Conservation (phyloP, 1,140 invertebrate genomes). For the Drosophila equinoxialis region DNA sequence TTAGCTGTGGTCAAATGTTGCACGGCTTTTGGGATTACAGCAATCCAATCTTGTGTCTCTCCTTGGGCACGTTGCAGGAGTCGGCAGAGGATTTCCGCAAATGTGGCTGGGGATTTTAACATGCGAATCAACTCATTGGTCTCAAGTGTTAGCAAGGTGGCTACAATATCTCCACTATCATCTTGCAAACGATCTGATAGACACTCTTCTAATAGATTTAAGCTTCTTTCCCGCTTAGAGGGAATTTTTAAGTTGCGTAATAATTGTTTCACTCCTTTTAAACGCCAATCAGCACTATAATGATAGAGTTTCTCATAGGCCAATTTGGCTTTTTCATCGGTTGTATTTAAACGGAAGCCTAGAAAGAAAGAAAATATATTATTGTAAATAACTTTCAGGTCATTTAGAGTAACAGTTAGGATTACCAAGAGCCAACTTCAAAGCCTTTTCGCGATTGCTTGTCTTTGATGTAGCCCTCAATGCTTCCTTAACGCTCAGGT, state of each 20-base stretch:
- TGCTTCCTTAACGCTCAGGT: conserved; percentile 85
- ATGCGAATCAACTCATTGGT: conserved; percentile 82
- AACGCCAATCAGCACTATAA: conserved; percentile 85
- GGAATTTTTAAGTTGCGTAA: conserved; percentile 82
- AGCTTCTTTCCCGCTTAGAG: conserved; percentile 74
- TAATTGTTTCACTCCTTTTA: conserved; percentile 86
- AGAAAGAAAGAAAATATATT: conserved; percentile 27
- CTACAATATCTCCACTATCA: conserved; percentile 84
- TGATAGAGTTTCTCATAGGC: conserved; percentile 88
- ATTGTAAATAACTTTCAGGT: no score
- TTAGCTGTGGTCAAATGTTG: conserved; percentile 67
- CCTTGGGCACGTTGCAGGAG: conserved; percentile 68
- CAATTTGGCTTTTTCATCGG: conserved; percentile 84
- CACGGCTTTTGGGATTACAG: conserved; percentile 79
- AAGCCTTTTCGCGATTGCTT: conserved; percentile 56
- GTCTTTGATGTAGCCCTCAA: conserved; percentile 53
- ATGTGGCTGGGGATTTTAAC: conserved; percentile 63
- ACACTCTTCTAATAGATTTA: conserved; percentile 85
- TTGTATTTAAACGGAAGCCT: conserved; percentile 84
- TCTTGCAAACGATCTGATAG: conserved; percentile 85
- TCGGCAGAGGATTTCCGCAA: conserved; percentile 66
- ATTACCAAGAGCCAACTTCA: conserved; percentile 75
- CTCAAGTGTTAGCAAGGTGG: conserved; percentile 83
- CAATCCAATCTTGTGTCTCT: conserved; percentile 72
- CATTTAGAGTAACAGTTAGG: no score